Conservation (phyloP, 1,140 invertebrate genomes). For the Meloidogyne chitwoodi region DNA sequence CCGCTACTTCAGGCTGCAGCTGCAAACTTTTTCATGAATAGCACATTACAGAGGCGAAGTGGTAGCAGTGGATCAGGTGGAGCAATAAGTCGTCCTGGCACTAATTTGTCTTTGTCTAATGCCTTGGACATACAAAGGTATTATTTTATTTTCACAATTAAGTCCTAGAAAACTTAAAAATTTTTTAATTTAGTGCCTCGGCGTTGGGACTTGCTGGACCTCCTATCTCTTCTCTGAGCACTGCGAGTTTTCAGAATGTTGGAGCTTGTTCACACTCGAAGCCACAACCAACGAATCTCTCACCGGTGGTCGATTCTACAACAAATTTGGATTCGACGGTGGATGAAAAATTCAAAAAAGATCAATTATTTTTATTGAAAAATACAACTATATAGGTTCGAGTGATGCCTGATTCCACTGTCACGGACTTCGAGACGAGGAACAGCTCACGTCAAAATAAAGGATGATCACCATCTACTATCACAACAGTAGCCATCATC, state of each 20-base stretch:
- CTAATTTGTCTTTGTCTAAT: conserved; percentile 7
- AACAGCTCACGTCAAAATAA: not conserved
- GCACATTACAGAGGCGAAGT: not conserved
- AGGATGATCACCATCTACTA: not conserved
- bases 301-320: not conserved
- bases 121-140: conserved; percentile 6
- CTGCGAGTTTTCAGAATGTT: not conserved
- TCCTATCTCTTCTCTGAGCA: conserved; percentile 10
- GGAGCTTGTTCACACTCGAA: not conserved
- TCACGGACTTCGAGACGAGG: not conserved
- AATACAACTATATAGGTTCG: not conserved
- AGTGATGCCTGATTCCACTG: not conserved
- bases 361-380: not conserved
- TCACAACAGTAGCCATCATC: not conserved
- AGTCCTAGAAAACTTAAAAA: not conserved
- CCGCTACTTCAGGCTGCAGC: conserved; percentile 14
- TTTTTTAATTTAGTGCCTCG: not conserved
- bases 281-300: not conserved
- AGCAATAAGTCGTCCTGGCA: not conserved
- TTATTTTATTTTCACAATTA: too few species aligned
- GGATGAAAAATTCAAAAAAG: not conserved
- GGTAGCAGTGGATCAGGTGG: not conserved
- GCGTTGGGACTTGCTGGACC: conserved; percentile 4
- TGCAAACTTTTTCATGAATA: conserved; percentile 1
- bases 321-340: not conserved